Percentiles rank a stretch among this genome's conserved stretches.
These are phyloP conservation scores for Lamellibrachia columna DNA, from an alignment of 2,888 invertebrate species.

Conservation along the genomic window DNA sequence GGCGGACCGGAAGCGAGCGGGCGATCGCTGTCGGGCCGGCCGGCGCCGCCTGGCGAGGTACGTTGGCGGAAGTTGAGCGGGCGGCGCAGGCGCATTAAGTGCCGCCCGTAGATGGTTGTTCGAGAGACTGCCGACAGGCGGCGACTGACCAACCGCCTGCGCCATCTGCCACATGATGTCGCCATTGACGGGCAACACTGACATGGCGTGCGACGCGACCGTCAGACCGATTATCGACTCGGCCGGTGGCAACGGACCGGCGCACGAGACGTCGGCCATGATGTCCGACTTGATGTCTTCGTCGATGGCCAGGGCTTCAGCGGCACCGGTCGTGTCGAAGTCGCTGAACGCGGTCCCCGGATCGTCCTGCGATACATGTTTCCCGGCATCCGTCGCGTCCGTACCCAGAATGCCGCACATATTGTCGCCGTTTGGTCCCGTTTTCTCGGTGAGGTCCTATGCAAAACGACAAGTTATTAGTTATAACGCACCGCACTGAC, in stretches of 20 bases:
- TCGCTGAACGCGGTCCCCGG: background rate
- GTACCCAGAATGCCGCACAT: background rate
- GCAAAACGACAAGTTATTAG: background rate
- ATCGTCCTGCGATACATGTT: background rate
- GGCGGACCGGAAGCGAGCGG: background rate
- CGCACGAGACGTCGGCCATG: background rate
- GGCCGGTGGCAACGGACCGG: too few relatives aligned
- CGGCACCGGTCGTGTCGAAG: background rate
- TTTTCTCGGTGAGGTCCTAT: background rate
- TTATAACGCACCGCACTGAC: background rate
- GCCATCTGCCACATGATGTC: background rate
- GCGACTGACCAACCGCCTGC: background rate
- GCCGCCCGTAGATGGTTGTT: conserved; percentile 10
- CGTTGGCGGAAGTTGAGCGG: background rate
- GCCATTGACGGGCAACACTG: background rate
- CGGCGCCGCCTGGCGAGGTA: background rate
- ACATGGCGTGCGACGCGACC: background rate
- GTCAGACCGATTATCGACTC: background rate
- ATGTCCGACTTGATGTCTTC: background rate
- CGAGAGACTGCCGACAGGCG: background rate
- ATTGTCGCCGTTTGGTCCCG: background rate
- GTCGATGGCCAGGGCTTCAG: background rate
- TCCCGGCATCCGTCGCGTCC: background rate
- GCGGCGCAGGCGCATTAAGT: background rate
- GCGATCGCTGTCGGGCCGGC: background rate